Percentiles rank a stretch among this genome's conserved stretches.
Evolutionary conservation across 23 tunicate genomes (phyloP).

Genomic region (Trididemnum nubilum): DNA sequence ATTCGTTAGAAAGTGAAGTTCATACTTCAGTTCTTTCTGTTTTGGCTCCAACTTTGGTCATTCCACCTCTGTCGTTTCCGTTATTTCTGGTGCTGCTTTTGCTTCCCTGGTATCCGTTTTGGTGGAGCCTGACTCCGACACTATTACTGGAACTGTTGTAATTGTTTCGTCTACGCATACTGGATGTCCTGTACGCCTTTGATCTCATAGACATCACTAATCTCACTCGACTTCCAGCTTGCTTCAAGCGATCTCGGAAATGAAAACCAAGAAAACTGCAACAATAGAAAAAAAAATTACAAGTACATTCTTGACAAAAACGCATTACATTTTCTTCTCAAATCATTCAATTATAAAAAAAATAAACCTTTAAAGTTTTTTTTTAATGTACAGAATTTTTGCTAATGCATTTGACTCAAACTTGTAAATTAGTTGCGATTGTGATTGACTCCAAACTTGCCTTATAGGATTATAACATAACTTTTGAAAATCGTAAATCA

Average conservation of each 20-base stretch:
- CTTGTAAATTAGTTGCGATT: too few species aligned
- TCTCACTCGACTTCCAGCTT: slow-evolving; percentile 21
- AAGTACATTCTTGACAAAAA: too few species aligned
- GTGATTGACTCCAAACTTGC: too few species aligned
- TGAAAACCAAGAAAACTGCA: slow-evolving; percentile 38
- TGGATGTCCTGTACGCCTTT: neutral
- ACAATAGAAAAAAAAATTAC: neutral
- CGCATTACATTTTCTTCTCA: too few species aligned
- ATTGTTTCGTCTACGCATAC: neutral
- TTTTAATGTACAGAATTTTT: too few species aligned
- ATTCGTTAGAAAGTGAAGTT: too few species aligned
- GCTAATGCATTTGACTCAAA: too few species aligned
- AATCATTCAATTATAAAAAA: too few species aligned
- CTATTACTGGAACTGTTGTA: slow-evolving; percentile 30
- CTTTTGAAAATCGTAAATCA: too few species aligned
- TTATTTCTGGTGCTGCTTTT: neutral
- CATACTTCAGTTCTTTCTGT: slow-evolving; percentile 4
- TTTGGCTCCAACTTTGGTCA: neutral
- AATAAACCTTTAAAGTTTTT: too few species aligned
- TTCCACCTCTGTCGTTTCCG: neutral
- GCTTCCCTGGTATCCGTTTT: neutral
- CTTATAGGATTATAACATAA: too few species aligned
- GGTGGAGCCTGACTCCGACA: neutral
- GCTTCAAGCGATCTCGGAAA: slow-evolving; percentile 30
- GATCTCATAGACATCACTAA: slow-evolving; percentile 6